These are phyloP conservation scores for Actenoides lindsayi DNA, from an alignment of 2,113 vertebrate genomes.

Conservation along the genomic window DNA sequence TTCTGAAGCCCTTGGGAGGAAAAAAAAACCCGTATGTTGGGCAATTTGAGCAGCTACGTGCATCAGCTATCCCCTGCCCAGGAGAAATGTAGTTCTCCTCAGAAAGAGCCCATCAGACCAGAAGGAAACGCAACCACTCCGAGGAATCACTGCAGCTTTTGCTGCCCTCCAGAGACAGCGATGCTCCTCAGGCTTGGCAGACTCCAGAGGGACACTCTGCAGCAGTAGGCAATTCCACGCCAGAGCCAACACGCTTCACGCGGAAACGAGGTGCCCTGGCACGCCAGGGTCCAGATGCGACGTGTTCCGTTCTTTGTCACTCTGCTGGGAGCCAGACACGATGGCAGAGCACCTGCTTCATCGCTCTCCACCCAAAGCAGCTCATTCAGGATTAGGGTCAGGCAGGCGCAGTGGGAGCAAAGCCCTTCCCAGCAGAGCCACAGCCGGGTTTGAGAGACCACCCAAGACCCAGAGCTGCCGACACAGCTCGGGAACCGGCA, in stretches of 20 bases:
- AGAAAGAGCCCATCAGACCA: not conserved
- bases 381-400: rapidly evolving
- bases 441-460: not conserved
- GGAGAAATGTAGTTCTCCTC: not conserved
- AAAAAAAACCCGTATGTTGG: not conserved
- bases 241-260: rapidly evolving
- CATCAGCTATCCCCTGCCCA: not conserved
- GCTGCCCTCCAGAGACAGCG: not conserved
- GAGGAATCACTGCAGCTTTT: not conserved
- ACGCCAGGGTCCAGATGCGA: rapidly evolving
- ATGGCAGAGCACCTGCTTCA: not conserved
- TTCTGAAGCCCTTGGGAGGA: not conserved
- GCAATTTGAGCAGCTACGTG: not conserved
- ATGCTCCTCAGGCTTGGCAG: not conserved
- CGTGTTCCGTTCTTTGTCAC: not conserved
- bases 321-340: not conserved
- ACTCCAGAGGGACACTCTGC: not conserved
- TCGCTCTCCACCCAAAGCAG: rapidly evolving
- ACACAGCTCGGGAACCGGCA: not conserved
- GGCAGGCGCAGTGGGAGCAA: rapidly evolving
- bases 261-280: not conserved
- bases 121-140: not conserved
- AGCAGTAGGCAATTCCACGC: not conserved
- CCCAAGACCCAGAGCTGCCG: rapidly evolving
- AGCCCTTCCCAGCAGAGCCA: not conserved